Evolutionary conservation across 2,888 invertebrate genomes (phyloP), one percentile per base, ranked within the genome.

Genomic region (Drosophila villosipedis): DNA sequence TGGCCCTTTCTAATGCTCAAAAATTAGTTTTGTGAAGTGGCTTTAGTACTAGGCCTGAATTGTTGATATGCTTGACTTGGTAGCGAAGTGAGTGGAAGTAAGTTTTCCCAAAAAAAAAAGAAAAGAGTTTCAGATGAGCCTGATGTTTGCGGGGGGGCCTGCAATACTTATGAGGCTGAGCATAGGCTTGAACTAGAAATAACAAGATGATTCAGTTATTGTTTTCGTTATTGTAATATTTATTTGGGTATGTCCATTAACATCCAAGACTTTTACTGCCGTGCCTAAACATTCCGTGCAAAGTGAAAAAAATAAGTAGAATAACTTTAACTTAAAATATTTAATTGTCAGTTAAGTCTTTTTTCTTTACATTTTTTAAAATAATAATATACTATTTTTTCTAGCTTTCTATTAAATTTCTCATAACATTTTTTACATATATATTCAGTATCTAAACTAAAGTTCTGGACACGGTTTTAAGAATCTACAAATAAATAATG

Each of bases 21-120:
- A 89, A 89, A 84, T 85, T 76, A 76, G 84, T 89, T 87, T 82
- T 85, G 72, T 85, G 66, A 80, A 85, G 85, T 82, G 87, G 71
- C 62, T 65, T 70, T 78, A 68, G 73, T 77, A 55, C 50, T 50
- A 68, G 68, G 55, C 57, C 73, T 19, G 50, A 39, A 31, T 59
- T 76, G 73, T 54, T 73, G 70, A 70, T 82, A 87, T 84, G 89
- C 84, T 72, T 76, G 73, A 80, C 71, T 85, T 85, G 89, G 73
- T 67, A 72, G 49, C 65, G 78, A 85, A 85, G 89, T 76, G 86
- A 74, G 76, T 74, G 74, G 73, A 80, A 80, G 68, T 28, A 35
- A 53, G 33, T 67, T 33, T 68, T 67, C 54, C 65, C 47, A 43
- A 59, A 57, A 50, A 67, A 33, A 82, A 74, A 41, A 65, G 52